phyloP scores from a whole-genome alignment of 1,140 invertebrate species.

The Apis laboriosa region DNA sequence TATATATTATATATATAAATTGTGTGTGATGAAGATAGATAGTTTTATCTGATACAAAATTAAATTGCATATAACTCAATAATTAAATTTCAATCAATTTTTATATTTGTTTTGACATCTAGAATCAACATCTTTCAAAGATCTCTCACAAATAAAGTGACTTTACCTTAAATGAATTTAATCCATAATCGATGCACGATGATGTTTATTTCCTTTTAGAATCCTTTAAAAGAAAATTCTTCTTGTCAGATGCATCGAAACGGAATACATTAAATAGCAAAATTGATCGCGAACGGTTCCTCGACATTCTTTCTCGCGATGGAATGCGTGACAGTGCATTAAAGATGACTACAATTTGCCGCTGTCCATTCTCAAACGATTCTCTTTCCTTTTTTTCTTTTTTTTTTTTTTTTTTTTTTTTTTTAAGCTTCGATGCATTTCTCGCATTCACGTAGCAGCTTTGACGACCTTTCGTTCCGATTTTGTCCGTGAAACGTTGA shows the following conservation, averaged over 20 bases:
- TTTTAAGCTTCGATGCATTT: not conserved
- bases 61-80: too few species aligned
- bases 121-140: too few species aligned
- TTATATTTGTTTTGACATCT: too few species aligned
- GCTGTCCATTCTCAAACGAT: not conserved
- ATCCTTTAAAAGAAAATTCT: constrained; percentile 19
- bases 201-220: constrained; percentile 1
- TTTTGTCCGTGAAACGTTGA: not conserved
- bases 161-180: too few species aligned
- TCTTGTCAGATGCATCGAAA: constrained; percentile 22
- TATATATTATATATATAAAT: too few species aligned
- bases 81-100: too few species aligned
- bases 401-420: not conserved
- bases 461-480: not conserved
- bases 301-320: not conserved
- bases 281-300: not conserved
- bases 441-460: too few species aligned
- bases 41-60: too few species aligned
- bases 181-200: not conserved
- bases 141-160: too few species aligned
- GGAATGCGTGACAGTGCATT: constrained; percentile 14
- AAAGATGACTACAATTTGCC: not conserved
- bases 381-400: too few species aligned
- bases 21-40: too few species aligned
- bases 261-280: constrained; percentile 1